phyloP scores from a whole-genome alignment of 2,888 invertebrate genomes.

The Trileptium ribeirensis region DNA sequence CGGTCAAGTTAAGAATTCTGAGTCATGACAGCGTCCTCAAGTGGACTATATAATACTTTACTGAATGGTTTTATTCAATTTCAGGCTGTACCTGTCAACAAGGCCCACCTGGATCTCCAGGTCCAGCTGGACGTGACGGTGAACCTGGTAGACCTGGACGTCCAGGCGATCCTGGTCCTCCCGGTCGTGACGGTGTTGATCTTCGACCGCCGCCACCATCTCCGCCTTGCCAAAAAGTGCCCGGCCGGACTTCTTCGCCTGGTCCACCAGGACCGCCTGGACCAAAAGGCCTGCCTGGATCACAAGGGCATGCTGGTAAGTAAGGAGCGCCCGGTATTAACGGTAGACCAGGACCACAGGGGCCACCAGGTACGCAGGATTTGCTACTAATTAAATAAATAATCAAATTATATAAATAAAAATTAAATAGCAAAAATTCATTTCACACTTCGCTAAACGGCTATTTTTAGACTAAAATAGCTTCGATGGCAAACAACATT shows the following conservation, averaged over 20 bases:
- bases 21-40: background rate
- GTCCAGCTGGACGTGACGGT: slow-evolving; percentile 42
- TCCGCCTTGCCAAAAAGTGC: slow-evolving; percentile 49
- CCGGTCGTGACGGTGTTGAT: slow-evolving; percentile 43
- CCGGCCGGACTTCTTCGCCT: slow-evolving; percentile 28
- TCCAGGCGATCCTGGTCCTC: slow-evolving; percentile 46
- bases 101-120: slow-evolving; percentile 44
- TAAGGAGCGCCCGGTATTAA: slow-evolving; percentile 37
- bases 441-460: too few relatives aligned
- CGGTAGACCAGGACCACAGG: slow-evolving; percentile 42
- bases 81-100: slow-evolving; percentile 45
- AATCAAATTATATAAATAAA: too few relatives aligned
- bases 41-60: background rate
- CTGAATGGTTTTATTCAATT: background rate
- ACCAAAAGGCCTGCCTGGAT: slow-evolving; percentile 42
- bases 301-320: slow-evolving; percentile 44
- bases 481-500: too few relatives aligned
- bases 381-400: too few relatives aligned
- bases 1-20: too few relatives aligned
- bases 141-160: slow-evolving; percentile 45
- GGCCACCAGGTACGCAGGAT: slow-evolving; percentile 40
- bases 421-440: too few relatives aligned
- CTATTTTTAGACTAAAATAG: too few relatives aligned
- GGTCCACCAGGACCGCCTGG: slow-evolving; percentile 44
- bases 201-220: slow-evolving; percentile 50